These are phyloP conservation scores for Phylloscopus trochilus DNA, from an alignment of 2,113 vertebrate species.

Conservation along the genomic window DNA sequence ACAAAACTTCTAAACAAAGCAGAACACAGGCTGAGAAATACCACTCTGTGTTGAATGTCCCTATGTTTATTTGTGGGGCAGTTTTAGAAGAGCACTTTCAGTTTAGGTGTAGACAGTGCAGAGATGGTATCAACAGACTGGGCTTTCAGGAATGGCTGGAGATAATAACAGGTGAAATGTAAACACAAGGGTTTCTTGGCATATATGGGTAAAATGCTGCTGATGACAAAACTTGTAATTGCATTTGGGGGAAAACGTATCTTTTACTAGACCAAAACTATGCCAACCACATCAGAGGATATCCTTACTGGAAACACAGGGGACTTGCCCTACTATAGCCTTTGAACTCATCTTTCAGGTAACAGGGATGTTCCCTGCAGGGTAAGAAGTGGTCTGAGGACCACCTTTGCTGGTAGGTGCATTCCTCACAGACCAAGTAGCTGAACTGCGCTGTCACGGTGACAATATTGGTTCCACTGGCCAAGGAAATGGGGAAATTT, in stretches of 20 bases:
- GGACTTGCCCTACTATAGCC: background rate
- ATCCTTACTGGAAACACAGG: background rate
- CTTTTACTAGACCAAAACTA: background rate
- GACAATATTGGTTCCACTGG: background rate
- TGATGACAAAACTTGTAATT: background rate
- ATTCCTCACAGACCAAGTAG: background rate
- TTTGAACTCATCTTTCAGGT: background rate
- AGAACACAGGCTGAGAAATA: background rate
- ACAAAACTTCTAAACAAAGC: background rate
- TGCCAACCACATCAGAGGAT: background rate
- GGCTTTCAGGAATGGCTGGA: background rate
- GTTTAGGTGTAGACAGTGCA: background rate
- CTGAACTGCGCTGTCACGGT: fast-evolving
- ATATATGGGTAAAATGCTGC: background rate
- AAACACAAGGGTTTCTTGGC: background rate
- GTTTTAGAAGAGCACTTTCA: background rate
- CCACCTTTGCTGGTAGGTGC: background rate
- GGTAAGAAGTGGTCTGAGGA: background rate
- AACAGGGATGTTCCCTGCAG: background rate
- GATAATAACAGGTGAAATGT: background rate
- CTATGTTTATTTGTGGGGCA: fast-evolving
- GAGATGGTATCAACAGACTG: background rate
- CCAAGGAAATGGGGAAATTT: background rate
- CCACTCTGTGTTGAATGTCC: fast-evolving
- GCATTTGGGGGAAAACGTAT: background rate